These are phyloP conservation scores for Delichon dasypus DNA, from an alignment of 2,797 vertebrate species.

Conservation along the genomic window DNA sequence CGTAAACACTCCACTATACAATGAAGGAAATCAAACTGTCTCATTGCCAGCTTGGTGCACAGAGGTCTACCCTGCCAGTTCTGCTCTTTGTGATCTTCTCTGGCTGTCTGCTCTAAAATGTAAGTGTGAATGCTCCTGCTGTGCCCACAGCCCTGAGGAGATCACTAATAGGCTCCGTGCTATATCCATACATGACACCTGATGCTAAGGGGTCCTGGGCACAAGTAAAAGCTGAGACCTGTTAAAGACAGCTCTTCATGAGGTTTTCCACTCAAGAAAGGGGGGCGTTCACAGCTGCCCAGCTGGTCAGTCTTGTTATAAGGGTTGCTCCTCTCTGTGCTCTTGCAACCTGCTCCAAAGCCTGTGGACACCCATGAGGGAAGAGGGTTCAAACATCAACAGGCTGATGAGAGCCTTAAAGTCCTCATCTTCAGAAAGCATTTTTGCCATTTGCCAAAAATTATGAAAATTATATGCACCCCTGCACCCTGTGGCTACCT, in stretches of 20 bases:
- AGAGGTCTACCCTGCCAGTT: background rate
- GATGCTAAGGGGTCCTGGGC: background rate
- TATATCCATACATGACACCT: background rate
- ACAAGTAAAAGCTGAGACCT: background rate
- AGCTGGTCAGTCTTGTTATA: background rate
- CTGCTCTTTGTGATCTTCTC: background rate
- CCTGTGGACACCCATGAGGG: background rate
- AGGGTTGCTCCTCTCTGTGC: background rate
- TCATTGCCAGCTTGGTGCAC: background rate
- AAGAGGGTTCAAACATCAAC: background rate
- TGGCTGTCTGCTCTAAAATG: conserved; percentile 16
- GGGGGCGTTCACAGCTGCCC: accelerated
- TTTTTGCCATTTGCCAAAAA: background rate
- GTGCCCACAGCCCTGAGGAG: background rate
- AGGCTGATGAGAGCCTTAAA: background rate
- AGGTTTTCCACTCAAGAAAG: background rate
- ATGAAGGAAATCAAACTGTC: background rate
- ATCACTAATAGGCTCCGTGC: background rate
- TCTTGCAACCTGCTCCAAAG: background rate
- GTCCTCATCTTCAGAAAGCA: background rate
- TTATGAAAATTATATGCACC: background rate
- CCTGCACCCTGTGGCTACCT: background rate
- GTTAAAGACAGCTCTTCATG: background rate
- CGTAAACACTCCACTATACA: background rate
- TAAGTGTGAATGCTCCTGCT: background rate